Evolutionary conservation across 2,113 vertebrate species (phyloP).

Genomic region (Cyphotilapia sp.): DNA sequence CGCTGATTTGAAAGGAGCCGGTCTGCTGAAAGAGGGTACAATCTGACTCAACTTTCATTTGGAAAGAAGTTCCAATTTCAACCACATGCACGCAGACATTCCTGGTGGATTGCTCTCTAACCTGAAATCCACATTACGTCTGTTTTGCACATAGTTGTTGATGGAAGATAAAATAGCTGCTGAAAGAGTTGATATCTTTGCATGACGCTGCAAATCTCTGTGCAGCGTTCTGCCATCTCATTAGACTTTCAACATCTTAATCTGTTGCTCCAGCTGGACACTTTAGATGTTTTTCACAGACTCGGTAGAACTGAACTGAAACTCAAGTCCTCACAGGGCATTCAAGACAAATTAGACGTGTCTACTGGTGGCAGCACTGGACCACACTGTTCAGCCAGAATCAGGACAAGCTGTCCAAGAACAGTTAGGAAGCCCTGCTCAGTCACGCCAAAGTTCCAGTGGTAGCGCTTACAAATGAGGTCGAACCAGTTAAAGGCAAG

Average conservation of each 20-base stretch:
- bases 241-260: neutral
- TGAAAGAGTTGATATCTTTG: neutral
- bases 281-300: neutral
- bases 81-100: neutral
- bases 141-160: neutral
- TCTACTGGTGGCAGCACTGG: neutral
- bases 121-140: neutral
- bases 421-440: neutral
- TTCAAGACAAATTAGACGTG: neutral
- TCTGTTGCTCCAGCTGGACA: neutral
- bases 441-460: accelerated
- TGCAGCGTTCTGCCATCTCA: neutral
- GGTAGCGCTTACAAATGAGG: neutral
- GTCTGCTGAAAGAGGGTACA: neutral
- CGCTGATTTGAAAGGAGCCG: neutral
- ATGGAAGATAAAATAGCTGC: neutral
- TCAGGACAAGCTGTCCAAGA: neutral
- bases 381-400: neutral
- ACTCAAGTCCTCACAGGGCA: neutral
- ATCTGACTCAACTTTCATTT: neutral
- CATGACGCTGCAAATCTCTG: neutral
- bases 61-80: neutral
- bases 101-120: neutral
- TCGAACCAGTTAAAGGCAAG: neutral
- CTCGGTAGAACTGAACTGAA: neutral